Percentiles rank a stretch among this genome's conserved stretches.
These are phyloP conservation scores for Hipparchia sbordonii DNA, from an alignment of 2,888 invertebrate species.

Conservation along the genomic window DNA sequence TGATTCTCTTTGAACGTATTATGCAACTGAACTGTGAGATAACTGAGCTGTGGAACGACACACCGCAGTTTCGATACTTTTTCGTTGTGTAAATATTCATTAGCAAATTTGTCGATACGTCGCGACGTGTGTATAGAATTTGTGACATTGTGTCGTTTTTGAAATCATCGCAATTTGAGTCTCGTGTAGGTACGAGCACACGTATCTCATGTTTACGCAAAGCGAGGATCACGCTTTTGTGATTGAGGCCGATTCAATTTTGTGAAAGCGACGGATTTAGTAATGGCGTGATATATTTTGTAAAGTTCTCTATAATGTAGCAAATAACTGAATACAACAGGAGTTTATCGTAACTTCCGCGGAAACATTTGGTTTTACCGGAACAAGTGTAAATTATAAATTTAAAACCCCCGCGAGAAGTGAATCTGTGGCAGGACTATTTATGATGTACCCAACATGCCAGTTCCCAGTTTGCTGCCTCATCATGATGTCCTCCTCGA, in stretches of 20 bases:
- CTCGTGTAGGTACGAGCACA: neutral
- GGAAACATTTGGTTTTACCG: too few relatives aligned
- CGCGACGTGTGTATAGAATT: constrained; percentile 11
- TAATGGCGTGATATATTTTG: neutral
- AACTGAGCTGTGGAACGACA: neutral
- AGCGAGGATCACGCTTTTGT: constrained; percentile 18
- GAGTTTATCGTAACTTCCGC: neutral
- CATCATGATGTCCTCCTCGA: too few relatives aligned
- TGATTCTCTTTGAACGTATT: neutral
- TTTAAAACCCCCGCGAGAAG: too few relatives aligned
- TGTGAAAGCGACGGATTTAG: constrained; percentile 11
- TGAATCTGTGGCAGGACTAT: too few relatives aligned
- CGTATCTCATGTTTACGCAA: constrained; percentile 10
- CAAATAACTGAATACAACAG: neutral
- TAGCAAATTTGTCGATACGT: constrained; percentile 20
- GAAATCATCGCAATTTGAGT: constrained; percentile 10
- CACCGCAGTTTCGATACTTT: constrained; percentile 19
- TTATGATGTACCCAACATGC: too few relatives aligned
- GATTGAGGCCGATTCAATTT: constrained; percentile 16
- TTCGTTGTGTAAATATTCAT: constrained; percentile 23
- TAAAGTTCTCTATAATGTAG: constrained; percentile 1
- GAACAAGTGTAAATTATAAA: too few relatives aligned
- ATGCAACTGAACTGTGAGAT: neutral
- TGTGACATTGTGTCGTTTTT: constrained; percentile 9
- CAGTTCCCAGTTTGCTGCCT: too few relatives aligned